A percentile compares a stretch with the other conserved stretches of the same genome.
Conservation (phyloP, 2,797 vertebrate species). For the Orestias chungarensis region DNA sequence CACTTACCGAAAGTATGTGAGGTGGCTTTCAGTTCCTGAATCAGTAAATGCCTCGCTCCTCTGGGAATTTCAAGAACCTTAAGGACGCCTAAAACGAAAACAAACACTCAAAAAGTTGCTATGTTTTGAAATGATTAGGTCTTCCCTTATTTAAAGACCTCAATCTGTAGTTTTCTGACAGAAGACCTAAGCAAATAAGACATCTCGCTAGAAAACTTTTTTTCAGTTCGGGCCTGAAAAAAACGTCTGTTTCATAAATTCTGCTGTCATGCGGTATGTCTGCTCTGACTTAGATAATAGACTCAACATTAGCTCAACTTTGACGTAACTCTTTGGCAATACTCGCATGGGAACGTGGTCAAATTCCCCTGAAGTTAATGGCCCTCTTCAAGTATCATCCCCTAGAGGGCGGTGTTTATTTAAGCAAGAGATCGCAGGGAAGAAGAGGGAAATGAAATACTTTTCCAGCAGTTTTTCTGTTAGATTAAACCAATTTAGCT, state of each 20-base stretch:
- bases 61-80: constrained; percentile 95
- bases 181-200: background rate
- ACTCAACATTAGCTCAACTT: constrained; percentile 18
- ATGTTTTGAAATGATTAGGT: constrained; percentile 21
- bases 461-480: constrained; percentile 1
- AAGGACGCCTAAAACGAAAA: constrained; percentile 80
- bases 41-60: constrained; percentile 93
- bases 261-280: constrained; percentile 10
- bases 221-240: constrained; percentile 21
- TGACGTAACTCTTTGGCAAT: constrained; percentile 41
- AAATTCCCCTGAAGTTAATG: constrained; percentile 8
- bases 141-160: constrained; percentile 7
- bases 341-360: constrained; percentile 33
- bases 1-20: constrained; percentile 87
- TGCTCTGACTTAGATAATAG: constrained; percentile 24
- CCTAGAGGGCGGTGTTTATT: constrained; percentile 67
- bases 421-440: constrained; percentile 20
- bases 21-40: constrained; percentile 89
- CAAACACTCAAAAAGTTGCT: constrained; percentile 37
- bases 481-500: background rate
- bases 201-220: constrained; percentile 16
- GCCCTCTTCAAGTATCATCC: constrained; percentile 28
- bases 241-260: constrained; percentile 32
- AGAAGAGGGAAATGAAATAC: background rate
- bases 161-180: constrained; percentile 30